Evolutionary conservation across 2,113 vertebrate genomes (phyloP).

Genomic region (Neodon shergylaensis): DNA sequence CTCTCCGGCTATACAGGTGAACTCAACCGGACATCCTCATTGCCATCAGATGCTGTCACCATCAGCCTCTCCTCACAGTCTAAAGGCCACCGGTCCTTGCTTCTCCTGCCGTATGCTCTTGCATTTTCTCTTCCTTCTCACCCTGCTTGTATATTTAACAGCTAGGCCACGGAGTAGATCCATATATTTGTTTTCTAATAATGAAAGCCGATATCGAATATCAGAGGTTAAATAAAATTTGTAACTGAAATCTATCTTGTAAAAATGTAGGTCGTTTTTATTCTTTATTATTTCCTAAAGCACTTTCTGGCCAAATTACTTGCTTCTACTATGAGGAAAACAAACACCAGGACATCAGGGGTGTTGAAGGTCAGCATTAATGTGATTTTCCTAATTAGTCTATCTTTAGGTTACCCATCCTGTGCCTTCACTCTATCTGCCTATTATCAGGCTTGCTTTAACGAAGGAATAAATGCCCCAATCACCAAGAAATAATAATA

Average conservation of each 20-base stretch:
- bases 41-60: not conserved
- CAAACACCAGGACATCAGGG: conserved; percentile 57
- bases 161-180: rapidly evolving
- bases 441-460: conserved; percentile 63
- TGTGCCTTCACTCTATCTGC: conserved; percentile 14
- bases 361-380: conserved; percentile 73
- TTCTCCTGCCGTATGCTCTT: rapidly evolving
- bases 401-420: conserved; percentile 22
- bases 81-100: not conserved
- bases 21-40: not conserved
- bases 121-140: not conserved
- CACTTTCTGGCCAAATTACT: conserved; percentile 45
- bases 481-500: conserved; percentile 45
- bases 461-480: conserved; percentile 34
- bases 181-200: not conserved
- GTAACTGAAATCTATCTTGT: not conserved
- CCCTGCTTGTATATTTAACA: not conserved
- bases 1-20: not conserved
- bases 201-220: not conserved
- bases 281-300: not conserved
- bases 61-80: not conserved
- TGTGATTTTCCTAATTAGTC: conserved; percentile 74
- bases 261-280: not conserved
- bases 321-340: conserved; percentile 49
- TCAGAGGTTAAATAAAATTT: conserved; percentile 43